Evolutionary conservation across 2,797 vertebrate genomes (phyloP).

Genomic region (Neosalanx taihuensis): DNA sequence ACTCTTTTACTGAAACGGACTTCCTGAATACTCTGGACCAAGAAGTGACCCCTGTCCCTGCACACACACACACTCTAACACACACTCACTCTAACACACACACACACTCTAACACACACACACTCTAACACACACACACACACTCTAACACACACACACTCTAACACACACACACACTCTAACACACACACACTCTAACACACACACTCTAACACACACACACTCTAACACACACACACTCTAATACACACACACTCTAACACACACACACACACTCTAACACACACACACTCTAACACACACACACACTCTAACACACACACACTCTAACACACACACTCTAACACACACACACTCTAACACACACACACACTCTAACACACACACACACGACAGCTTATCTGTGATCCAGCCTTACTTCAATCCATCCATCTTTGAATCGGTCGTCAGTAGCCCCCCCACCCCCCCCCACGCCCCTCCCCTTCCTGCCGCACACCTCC

Average conservation of each 20-base stretch:
- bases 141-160: no score
- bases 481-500: not conserved
- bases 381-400: not conserved
- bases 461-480: no score
- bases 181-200: no score
- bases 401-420: not conserved
- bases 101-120: not conserved
- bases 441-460: not conserved
- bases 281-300: no score
- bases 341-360: no score
- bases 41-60: slow-evolving; percentile 36
- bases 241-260: no score
- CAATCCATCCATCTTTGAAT: not conserved
- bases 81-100: not conserved
- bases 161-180: no score
- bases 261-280: not conserved
- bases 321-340: no score
- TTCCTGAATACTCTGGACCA: slow-evolving; percentile 57
- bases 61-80: not conserved
- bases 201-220: no score
- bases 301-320: no score
- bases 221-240: no score
- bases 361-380: not conserved
- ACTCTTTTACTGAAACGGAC: slow-evolving; percentile 47
- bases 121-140: not conserved